Evolutionary conservation across 1,140 invertebrate genomes (phyloP).

Genomic region (Dinothrombium tinctorium): DNA sequence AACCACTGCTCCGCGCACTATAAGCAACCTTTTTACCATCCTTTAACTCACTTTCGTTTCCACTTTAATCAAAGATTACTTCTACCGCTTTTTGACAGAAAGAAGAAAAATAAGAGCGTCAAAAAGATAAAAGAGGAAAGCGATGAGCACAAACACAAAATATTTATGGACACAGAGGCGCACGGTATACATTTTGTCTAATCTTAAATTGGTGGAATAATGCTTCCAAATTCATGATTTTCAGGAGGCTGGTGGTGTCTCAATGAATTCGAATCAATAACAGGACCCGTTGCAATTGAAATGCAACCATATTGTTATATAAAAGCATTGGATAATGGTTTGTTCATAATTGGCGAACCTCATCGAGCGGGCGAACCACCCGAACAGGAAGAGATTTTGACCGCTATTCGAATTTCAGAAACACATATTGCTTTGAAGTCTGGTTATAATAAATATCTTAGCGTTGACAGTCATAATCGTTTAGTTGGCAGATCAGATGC

Average conservation of each 20-base stretch:
- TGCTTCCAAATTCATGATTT: not conserved
- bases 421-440: conserved; percentile 66
- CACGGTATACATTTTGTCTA: conserved; percentile 27
- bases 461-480: conserved; percentile 41
- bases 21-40: no score
- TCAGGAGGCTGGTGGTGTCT: conserved; percentile 62
- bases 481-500: conserved; percentile 75
- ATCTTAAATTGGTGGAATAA: not conserved
- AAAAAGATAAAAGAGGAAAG: conserved; percentile 33
- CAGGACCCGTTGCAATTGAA: conserved; percentile 63
- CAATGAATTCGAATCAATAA: conserved; percentile 45
- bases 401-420: conserved; percentile 61
- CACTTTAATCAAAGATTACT: no score
- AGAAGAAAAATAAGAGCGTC: conserved; percentile 44
- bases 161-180: conserved; percentile 32
- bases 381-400: conserved; percentile 74
- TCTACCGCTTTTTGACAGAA: conserved; percentile 10
- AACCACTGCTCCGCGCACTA: no score
- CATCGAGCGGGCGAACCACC: conserved; percentile 58
- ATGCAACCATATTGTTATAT: conserved; percentile 56
- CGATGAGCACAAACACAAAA: conserved; percentile 22
- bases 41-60: no score
- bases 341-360: conserved; percentile 63
- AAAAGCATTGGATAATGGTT: conserved; percentile 73
- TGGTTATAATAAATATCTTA: conserved; percentile 83